These are phyloP conservation scores for Teleiodes luculella DNA, from an alignment of 2,888 invertebrate species.

Conservation along the genomic window DNA sequence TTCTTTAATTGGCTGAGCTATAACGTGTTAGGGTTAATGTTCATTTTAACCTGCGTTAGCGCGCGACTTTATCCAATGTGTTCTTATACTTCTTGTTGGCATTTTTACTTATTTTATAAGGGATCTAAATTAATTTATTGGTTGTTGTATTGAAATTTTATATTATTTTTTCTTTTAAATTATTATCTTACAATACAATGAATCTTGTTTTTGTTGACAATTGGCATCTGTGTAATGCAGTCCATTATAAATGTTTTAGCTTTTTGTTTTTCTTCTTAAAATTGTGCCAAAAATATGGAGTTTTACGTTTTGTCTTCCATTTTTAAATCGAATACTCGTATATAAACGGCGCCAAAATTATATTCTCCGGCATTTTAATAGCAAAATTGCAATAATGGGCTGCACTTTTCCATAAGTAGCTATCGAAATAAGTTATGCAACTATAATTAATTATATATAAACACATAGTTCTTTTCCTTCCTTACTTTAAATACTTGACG, in stretches of 20 bases:
- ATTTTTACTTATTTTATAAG: conserved; percentile 79
- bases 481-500: conserved; percentile 69
- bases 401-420: conserved; percentile 31
- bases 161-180: conserved; percentile 62
- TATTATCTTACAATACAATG: conserved; percentile 61
- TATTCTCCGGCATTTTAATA: conserved; percentile 2
- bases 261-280: conserved; percentile 25
- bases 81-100: conserved; percentile 79
- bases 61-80: conserved; percentile 68
- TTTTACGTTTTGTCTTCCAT: conserved; percentile 58
- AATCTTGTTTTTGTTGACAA: conserved; percentile 53
- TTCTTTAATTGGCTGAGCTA: too few species aligned
- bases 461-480: conserved; percentile 64
- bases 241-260: conserved; percentile 49
- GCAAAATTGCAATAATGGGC: conserved; percentile 32
- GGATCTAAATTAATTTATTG: conserved; percentile 78
- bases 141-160: conserved; percentile 76
- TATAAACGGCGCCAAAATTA: conserved; percentile 7
- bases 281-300: conserved; percentile 58
- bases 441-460: conserved; percentile 34
- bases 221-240: conserved; percentile 69
- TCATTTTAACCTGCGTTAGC: conserved; percentile 44
- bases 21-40: conserved; percentile 66
- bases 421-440: conserved; percentile 33
- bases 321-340: conserved; percentile 18